Conservation (phyloP, 2,113 vertebrate genomes). For the Myiozetetes cayanensis region DNA sequence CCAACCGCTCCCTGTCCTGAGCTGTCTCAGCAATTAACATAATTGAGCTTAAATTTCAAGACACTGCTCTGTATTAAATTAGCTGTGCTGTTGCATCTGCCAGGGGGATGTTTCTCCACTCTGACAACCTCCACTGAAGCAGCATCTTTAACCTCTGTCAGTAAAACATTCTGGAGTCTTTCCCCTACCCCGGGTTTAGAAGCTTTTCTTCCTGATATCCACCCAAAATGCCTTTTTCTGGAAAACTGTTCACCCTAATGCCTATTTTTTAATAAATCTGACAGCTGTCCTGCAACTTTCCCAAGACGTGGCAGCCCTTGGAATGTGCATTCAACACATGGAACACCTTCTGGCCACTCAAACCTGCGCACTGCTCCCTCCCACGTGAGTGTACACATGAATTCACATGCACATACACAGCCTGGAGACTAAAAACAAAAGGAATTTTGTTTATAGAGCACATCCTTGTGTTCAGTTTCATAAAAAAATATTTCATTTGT, state of each 20-base stretch:
- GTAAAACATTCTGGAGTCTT: rapidly evolving
- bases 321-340: not conserved
- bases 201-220: not conserved
- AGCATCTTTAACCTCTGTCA: not conserved
- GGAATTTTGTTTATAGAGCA: not conserved
- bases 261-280: not conserved
- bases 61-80: not conserved
- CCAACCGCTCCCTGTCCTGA: not conserved
- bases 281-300: not conserved
- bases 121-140: not conserved
- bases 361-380: rapidly evolving
- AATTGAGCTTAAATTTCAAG: not conserved
- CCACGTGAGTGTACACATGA: rapidly evolving
- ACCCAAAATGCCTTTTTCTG: not conserved
- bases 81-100: not conserved
- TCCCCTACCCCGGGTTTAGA: not conserved
- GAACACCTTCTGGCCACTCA: not conserved
- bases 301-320: not conserved
- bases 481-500: not conserved
- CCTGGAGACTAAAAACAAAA: not conserved
- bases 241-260: not conserved
- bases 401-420: not conserved
- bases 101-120: not conserved
- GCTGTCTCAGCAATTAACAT: not conserved
- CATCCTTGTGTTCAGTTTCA: not conserved